Base-by-base conservation (phyloP, 2,113 vertebrate species). In the Pygoscelis adeliae region DNA sequence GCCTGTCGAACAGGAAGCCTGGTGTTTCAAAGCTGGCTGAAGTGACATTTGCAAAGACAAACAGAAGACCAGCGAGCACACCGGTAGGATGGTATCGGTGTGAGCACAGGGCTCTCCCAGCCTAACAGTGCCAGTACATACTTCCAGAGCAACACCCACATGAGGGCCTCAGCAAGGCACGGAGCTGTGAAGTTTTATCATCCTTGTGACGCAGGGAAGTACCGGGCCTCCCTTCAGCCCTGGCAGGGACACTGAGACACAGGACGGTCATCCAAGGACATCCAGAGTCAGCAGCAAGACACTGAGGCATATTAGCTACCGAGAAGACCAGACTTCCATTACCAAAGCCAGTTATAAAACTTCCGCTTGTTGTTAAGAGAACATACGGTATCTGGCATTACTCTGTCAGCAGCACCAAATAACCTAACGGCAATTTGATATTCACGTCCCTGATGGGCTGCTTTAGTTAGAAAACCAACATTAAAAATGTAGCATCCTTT, bases 251-350 rank as follows among this genome's bases (percentile, higher is more conserved):
- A 82, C 87, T 36, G 85, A 96, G 82, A 76, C 88, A 93, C 69
- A 65, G 49, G 72, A 84, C 56, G 29, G 93, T 96, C 90, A 89
- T 76, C 82, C 93, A 95, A 97, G 96, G 94, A 97, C 96, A 95
- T 84, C 62, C 81, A 71, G 49, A 81, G 84, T 53, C 74, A 78
- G 77, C 78, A 73, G 66, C 66, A 52, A 70, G 83, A 81, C 73
- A 81, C 49, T 4, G 53, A 81, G 52, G 62, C 36, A 17, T 12
- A 38, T 49, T 18, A 72, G 86, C 77, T 76, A 88, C 70, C 74
- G 67, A 82, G 70, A 91, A 73, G 81, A 73, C 50, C 72, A 82
- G 88, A 47, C 69, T 93, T 63, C 74, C 27, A 22, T 34, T 80
- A 81, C 44, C 36, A 72, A 47, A n/a, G 73, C 53, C 47, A 66